Evolutionary conservation across 2,888 invertebrate genomes (phyloP).

Genomic region (Acleris emargana): DNA sequence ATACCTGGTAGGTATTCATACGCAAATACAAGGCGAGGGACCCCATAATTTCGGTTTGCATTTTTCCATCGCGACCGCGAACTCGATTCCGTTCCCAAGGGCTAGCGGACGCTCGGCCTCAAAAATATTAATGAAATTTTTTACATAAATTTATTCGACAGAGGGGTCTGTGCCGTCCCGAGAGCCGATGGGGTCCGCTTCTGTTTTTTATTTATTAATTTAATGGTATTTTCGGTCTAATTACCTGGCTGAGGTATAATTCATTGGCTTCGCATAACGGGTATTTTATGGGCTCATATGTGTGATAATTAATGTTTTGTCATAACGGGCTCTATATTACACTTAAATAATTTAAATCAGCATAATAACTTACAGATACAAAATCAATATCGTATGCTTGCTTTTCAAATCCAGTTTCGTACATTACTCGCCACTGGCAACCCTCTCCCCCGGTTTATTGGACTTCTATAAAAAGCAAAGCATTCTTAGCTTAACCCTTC

Average conservation of each 20-base stretch:
- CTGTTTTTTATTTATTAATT: conserved; percentile 84
- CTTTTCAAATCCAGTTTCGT: conserved; percentile 4
- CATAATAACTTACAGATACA: too few species aligned
- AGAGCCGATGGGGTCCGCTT: conserved; percentile 71
- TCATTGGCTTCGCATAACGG: conserved; percentile 74
- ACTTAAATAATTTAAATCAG: neutral
- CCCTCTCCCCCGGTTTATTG: conserved; percentile 65
- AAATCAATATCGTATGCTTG: conserved; percentile 3
- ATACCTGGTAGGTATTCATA: conserved; percentile 78
- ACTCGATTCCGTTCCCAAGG: conserved; percentile 82
- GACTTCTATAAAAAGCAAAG: conserved; percentile 81
- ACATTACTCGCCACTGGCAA: conserved; percentile 27
- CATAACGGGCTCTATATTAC: conserved; percentile 28
- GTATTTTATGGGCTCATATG: conserved; percentile 64
- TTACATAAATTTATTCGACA: conserved; percentile 84
- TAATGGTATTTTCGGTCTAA: conserved; percentile 84
- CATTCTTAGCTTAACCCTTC: conserved; percentile 85
- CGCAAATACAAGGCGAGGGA: conserved; percentile 82
- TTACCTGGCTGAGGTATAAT: conserved; percentile 82
- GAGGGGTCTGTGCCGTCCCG: conserved; percentile 75
- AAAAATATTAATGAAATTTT: conserved; percentile 84
- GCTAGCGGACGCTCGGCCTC: conserved; percentile 79
- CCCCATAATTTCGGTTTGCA: conserved; percentile 83
- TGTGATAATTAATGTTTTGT: conserved; percentile 55
- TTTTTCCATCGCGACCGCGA: conserved; percentile 83